These are phyloP conservation scores for Athrips mouffetella DNA, from an alignment of 2,888 invertebrate species.

Conservation along the genomic window DNA sequence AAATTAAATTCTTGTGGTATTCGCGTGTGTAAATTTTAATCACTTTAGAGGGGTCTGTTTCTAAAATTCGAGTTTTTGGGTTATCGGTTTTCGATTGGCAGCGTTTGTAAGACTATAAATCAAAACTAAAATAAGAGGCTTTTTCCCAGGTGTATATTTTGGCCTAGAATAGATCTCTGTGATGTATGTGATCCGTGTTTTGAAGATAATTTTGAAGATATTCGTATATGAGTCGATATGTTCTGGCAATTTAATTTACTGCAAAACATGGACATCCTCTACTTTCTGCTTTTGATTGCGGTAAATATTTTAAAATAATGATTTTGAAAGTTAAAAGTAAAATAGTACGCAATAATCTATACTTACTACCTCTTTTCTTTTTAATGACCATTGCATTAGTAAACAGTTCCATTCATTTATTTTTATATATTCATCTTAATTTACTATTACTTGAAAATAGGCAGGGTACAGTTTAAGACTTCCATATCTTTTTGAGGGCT, in stretches of 20 bases:
- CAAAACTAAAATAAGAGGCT: slow-evolving; percentile 22
- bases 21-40: neutral
- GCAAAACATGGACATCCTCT: neutral
- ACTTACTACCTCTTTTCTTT: neutral
- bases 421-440: neutral
- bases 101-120: slow-evolving; percentile 15
- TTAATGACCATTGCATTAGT: neutral
- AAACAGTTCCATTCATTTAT: neutral
- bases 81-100: neutral
- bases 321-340: neutral
- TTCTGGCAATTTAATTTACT: slow-evolving; percentile 1
- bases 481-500: no score
- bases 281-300: neutral
- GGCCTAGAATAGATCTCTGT: slow-evolving; percentile 25
- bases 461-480: no score
- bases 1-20: slow-evolving; percentile 1
- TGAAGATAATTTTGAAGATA: neutral
- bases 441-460: no score
- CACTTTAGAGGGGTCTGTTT: neutral
- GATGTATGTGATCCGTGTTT: slow-evolving; percentile 17
- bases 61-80: no score
- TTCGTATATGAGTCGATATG: neutral
- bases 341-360: slow-evolving; percentile 4
- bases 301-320: slow-evolving; percentile 2
- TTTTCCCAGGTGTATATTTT: slow-evolving; percentile 23